Percentiles rank a stretch among this genome's conserved stretches.
Conservation (phyloP, 2,888 invertebrate species). For the Dynastes maya region DNA sequence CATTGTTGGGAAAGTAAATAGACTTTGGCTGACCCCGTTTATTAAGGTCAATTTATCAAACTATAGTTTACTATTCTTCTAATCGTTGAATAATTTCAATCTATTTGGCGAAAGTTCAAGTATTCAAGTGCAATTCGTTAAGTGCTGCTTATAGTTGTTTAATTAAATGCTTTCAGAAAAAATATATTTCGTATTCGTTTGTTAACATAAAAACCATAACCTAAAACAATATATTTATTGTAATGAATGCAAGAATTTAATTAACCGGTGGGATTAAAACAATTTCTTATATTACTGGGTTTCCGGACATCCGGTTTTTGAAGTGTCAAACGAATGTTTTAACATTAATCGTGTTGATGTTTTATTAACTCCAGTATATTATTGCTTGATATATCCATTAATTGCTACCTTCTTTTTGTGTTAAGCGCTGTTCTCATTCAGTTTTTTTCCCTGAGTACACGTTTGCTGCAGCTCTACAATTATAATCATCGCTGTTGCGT, state of each 20-base stretch:
- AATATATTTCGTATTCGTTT: too few species aligned
- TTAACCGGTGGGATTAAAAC: background rate
- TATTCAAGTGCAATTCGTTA: too few species aligned
- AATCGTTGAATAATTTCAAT: too few species aligned
- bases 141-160: too few species aligned
- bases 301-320: slow-evolving; percentile 30
- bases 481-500: slow-evolving; percentile 4
- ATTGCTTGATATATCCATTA: background rate
- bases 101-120: too few species aligned
- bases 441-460: background rate
- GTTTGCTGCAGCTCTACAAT: background rate
- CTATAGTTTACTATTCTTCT: too few species aligned
- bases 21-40: too few species aligned
- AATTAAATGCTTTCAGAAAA: too few species aligned
- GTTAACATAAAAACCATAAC: too few species aligned
- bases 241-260: background rate
- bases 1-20: too few species aligned
- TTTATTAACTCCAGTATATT: background rate
- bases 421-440: background rate
- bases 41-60: too few species aligned
- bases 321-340: slow-evolving; percentile 14
- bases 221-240: too few species aligned
- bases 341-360: slow-evolving; percentile 6
- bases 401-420: background rate
- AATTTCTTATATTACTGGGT: background rate